phyloP scores from a whole-genome alignment of 2,797 vertebrate genomes.

The Halcyon leucocephala region DNA sequence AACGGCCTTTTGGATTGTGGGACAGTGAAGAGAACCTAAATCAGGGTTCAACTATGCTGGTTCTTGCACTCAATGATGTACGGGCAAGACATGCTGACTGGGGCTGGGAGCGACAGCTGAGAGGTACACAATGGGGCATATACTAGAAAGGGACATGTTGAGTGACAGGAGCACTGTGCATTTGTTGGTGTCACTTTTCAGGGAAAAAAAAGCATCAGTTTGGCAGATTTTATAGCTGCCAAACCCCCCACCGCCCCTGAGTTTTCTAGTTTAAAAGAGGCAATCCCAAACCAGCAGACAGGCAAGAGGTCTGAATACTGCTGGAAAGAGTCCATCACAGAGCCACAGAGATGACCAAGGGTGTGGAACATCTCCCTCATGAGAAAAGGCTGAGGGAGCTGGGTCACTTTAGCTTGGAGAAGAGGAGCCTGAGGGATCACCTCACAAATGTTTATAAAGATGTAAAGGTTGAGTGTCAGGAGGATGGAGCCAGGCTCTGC shows the following conservation, averaged over 20 bases:
- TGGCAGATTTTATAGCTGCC: neutral
- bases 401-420: no score
- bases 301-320: neutral
- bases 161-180: neutral
- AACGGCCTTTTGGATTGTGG: neutral
- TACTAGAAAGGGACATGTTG: neutral
- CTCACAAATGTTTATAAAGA: no score
- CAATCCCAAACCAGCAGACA: neutral
- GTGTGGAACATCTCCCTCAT: no score
- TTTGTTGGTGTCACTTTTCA: neutral
- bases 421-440: no score
- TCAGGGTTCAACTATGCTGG: constrained; percentile 53
- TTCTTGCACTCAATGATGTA: constrained; percentile 66
- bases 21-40: constrained; percentile 73
- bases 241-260: neutral
- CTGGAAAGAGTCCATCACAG: no score
- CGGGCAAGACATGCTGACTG: constrained; percentile 68
- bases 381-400: no score
- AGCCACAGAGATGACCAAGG: no score
- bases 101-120: constrained; percentile 68
- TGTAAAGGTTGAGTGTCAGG: no score
- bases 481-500: no score
- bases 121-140: constrained; percentile 13
- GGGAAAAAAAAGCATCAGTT: neutral
- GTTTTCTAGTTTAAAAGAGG: neutral